phyloP scores from a whole-genome alignment of 2,888 invertebrate genomes.

The Schizotus pectinicornis region DNA sequence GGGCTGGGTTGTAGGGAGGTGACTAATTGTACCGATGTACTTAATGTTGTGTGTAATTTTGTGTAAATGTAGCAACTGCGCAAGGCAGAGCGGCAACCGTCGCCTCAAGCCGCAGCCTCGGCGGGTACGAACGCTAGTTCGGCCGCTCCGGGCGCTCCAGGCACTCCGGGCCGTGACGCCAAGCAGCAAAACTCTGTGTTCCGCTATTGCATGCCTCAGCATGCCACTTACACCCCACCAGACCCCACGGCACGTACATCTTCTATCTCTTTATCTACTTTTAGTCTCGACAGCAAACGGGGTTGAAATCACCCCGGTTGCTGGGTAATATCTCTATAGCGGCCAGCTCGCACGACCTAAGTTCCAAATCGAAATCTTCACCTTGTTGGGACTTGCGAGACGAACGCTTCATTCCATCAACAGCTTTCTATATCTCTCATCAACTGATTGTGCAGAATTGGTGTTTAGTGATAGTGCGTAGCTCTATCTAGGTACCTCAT shows the following conservation, averaged over 20 bases:
- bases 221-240: constrained; percentile 67
- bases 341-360: no score
- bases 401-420: constrained; percentile 32
- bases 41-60: constrained; percentile 58
- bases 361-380: no score
- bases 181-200: constrained; percentile 61
- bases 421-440: constrained; percentile 37
- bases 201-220: constrained; percentile 68
- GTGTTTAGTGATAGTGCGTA: background rate
- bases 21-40: constrained; percentile 30
- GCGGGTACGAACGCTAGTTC: constrained; percentile 44
- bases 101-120: constrained; percentile 44
- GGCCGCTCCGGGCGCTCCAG: constrained; percentile 56
- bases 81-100: constrained; percentile 57
- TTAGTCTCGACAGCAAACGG: constrained; percentile 23
- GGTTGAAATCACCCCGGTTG: constrained; percentile 9
- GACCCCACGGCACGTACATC: constrained; percentile 67
- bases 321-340: no score
- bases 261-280: constrained; percentile 48
- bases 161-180: constrained; percentile 55
- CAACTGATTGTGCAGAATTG: background rate
- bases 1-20: no score
- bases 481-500: no score
- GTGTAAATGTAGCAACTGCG: constrained; percentile 60
- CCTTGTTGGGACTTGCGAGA: constrained; percentile 29